These are phyloP conservation scores for Erythrocebus patas DNA, from an alignment of 2,113 vertebrate genomes.

Conservation along the genomic window DNA sequence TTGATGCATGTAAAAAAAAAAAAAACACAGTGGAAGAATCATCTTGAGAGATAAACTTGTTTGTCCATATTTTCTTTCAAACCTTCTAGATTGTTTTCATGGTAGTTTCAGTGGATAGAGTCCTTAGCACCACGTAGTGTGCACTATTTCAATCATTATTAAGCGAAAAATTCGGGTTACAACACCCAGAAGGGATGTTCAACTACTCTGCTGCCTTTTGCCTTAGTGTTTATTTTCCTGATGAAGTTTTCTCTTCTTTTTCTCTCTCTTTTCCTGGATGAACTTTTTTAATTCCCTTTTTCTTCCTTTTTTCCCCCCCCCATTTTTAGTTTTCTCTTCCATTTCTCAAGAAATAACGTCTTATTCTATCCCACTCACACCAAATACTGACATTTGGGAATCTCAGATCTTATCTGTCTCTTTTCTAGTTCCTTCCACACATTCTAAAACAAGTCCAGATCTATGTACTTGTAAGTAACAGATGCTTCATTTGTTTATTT, in stretches of 20 bases:
- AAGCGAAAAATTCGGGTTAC: background rate
- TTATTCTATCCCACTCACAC: background rate
- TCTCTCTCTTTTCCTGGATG: background rate
- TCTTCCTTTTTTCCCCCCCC: background rate
- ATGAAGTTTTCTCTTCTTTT: background rate
- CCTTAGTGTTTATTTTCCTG: background rate
- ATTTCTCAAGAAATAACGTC: background rate
- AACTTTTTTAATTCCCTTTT: background rate
- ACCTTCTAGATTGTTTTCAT: background rate
- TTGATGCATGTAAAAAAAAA: background rate
- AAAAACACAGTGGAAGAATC: background rate
- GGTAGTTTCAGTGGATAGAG: background rate
- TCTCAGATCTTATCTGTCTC: background rate
- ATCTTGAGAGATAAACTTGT: background rate
- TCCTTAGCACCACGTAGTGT: background rate
- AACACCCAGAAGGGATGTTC: background rate
- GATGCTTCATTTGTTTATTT: background rate
- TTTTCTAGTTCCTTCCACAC: background rate
- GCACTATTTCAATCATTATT: background rate
- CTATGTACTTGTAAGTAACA: background rate
- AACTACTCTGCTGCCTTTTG: background rate
- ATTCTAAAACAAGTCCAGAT: background rate
- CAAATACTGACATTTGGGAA: background rate
- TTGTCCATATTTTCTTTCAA: background rate
- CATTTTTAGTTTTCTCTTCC: conserved; percentile 3